Evolutionary conservation across 2,888 invertebrate genomes (phyloP), one percentile per base, ranked within the genome.

Genomic region (Eumacrocentrus americanus): DNA sequence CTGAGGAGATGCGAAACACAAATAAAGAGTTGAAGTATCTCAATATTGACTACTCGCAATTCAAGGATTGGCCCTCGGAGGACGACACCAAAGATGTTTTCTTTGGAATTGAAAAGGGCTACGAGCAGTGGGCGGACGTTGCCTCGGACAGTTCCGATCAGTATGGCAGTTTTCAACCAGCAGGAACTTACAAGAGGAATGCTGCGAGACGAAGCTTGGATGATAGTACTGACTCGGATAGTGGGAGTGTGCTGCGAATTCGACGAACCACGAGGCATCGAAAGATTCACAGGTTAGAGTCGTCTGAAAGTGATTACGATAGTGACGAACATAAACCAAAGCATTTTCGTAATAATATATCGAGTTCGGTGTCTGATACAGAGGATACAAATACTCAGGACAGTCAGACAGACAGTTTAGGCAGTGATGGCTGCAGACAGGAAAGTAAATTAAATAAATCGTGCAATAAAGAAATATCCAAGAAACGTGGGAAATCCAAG

Each of bases 1-100:
- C 83, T 2, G 83, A 83, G 61, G 86, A 88, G 52, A 89, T 88
- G 16, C 84, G 87, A 40, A 87, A 87, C 42, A 82, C 87, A 14
- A 87, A 88, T 38, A 89, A 88, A 0, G 90, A 91, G 74, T 82
- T 91, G n/a, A 89, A 89, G 73, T 91, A 87, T 75, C 82, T 91
- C 1, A 89, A 91, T 71, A 85, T 91, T 34, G 90, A 91, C 77
- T 90, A 88, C 56, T 84, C 85, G 14, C 84, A 87, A 65, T 90
- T 87, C 73, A 86, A 86, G 68, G 86, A 88, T 48, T 83, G 88
- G 78, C 88, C 89, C 0, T 84, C 84, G 34, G 85, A 85, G 16
- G 83, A 84, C 1, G 83, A 84, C 1, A 85, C 85, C 9, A 84
- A 83, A 58, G 84, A 86, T 66, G 76, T 82, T 2, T 85, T 83